Conservation (phyloP, 1,140 invertebrate genomes). For the Euglossa dilemma region DNA sequence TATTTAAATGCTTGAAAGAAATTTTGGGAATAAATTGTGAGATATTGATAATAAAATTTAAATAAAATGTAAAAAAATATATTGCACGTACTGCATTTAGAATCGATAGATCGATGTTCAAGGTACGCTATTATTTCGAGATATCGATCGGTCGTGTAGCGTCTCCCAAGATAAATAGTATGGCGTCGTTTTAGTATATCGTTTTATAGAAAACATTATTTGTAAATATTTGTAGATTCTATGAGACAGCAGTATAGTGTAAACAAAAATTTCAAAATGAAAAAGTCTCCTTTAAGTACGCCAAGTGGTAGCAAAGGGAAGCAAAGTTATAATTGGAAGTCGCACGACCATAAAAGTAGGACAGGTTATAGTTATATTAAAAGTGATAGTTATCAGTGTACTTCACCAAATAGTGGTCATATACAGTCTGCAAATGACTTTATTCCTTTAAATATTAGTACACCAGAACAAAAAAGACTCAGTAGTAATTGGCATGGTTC, state of each 20-base stretch:
- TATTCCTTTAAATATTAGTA: constrained; percentile 68
- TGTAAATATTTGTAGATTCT: constrained; percentile 43
- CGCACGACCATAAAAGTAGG: constrained; percentile 32
- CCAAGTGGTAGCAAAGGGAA: constrained; percentile 44
- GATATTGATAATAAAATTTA: background rate
- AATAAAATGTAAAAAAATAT: background rate
- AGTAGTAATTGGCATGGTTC: constrained; percentile 44
- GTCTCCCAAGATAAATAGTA: background rate
- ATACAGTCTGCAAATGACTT: constrained; percentile 57
- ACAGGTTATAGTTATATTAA: constrained; percentile 57
- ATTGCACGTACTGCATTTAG: background rate
- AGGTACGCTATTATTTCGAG: background rate
- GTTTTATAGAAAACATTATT: constrained; percentile 25
- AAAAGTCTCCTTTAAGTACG: constrained; percentile 71
- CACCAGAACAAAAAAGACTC: constrained; percentile 50
- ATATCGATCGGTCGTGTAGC: constrained; percentile 8
- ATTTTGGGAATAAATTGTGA: background rate
- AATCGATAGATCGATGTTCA: constrained; percentile 5
- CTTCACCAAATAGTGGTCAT: constrained; percentile 30
- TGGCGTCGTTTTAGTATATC: constrained; percentile 24
- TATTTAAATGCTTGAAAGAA: background rate
- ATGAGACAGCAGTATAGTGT: background rate
- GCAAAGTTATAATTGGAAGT: constrained; percentile 54
- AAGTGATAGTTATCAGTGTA: constrained; percentile 40
- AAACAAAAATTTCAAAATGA: constrained; percentile 59